Conservation (phyloP, 2,113 vertebrate genomes). For the Rostratula benghalensis region DNA sequence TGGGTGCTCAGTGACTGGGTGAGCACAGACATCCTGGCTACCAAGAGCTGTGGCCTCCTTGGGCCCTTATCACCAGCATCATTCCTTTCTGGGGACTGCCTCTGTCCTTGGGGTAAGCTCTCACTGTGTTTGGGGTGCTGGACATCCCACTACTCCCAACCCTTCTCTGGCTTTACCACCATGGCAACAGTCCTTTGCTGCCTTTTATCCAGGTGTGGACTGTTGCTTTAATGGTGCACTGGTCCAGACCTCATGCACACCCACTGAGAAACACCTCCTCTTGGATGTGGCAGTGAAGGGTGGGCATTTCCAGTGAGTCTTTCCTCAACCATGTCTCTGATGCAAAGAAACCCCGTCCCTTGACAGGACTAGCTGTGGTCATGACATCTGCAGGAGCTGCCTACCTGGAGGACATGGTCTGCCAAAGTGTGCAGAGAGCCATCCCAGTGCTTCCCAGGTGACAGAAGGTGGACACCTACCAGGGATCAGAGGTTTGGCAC, state of each 20-base stretch:
- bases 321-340: neutral
- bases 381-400: neutral
- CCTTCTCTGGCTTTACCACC: neutral
- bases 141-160: accelerated
- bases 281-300: neutral
- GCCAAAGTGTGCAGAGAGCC: neutral
- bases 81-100: neutral
- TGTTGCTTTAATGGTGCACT: neutral
- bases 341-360: neutral
- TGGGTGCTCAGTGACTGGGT: neutral
- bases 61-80: neutral
- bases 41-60: neutral
- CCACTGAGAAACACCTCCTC: neutral
- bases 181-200: accelerated
- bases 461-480: neutral
- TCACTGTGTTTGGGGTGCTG: neutral
- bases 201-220: neutral
- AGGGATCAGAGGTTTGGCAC: neutral
- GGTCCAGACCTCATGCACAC: neutral
- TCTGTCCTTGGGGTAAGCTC: neutral
- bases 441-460: neutral
- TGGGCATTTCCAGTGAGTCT: neutral
- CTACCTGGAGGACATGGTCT: neutral
- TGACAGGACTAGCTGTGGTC: neutral
- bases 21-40: neutral